Evolutionary conservation across 1,140 invertebrate species (phyloP).

Genomic region (Leptopilina boulardi): DNA sequence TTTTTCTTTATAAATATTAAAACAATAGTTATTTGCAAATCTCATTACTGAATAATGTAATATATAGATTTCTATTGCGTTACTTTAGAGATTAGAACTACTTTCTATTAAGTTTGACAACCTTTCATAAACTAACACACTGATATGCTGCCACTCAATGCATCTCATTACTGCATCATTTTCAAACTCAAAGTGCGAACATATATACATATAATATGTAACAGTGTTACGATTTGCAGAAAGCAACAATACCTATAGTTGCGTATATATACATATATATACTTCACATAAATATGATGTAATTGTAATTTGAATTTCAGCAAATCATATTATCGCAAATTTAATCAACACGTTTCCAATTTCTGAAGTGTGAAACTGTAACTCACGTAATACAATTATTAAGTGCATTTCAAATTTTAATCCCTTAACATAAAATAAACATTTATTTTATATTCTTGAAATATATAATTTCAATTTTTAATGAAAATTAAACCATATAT

Average conservation of each 20-base stretch:
- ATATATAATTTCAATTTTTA: background rate
- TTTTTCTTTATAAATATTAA: too few species aligned
- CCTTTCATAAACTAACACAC: background rate
- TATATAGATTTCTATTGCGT: background rate
- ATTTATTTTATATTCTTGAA: too few species aligned
- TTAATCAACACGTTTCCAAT: constrained; percentile 8
- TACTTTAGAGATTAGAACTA: constrained; percentile 14
- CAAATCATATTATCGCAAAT: background rate
- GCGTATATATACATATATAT: background rate
- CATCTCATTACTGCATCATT: constrained; percentile 13
- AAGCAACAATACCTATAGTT: background rate
- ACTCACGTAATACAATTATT: background rate
- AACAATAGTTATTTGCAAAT: background rate
- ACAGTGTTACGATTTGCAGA: background rate
- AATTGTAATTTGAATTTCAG: constrained; percentile 13
- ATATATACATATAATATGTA: background rate
- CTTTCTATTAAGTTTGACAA: constrained; percentile 14
- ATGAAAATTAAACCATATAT: too few species aligned
- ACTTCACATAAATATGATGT: background rate
- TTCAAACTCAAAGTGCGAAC: constrained; percentile 4
- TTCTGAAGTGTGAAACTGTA: background rate
- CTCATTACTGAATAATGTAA: background rate
- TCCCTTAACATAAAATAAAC: too few species aligned
- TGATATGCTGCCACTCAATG: constrained; percentile 17
- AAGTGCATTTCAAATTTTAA: background rate